phyloP scores from a whole-genome alignment of 2,797 vertebrate genomes.

The Mormyrus proboscirostris region DNA sequence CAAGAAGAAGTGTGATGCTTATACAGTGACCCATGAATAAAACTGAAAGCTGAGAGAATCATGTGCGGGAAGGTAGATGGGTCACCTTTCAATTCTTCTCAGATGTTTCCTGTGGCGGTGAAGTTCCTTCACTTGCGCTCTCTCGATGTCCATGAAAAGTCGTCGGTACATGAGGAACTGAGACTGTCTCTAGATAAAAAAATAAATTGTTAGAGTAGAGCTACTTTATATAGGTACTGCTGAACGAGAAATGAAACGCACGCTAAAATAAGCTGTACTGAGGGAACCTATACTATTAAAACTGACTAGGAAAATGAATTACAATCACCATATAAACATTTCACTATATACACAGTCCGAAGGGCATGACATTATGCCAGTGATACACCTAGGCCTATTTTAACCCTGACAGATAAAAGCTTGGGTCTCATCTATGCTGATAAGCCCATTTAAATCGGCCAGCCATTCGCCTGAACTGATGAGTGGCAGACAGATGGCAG shows the following conservation, averaged over 20 bases:
- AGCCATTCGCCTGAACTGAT: background rate
- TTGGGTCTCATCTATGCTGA: background rate
- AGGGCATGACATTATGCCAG: background rate
- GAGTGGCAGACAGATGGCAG: background rate
- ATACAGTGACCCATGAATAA: background rate
- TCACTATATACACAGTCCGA: background rate
- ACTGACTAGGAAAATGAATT: background rate
- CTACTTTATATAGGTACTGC: background rate
- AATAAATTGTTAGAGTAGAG: background rate
- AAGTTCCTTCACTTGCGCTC: constrained; percentile 74
- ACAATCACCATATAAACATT: background rate
- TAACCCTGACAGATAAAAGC: background rate
- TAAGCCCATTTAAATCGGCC: background rate
- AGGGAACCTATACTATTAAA: background rate
- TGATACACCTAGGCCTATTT: background rate
- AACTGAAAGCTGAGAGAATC: constrained; percentile 20
- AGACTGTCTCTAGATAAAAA: constrained; percentile 60
- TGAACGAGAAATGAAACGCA: background rate
- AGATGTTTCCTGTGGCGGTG: constrained; percentile 64
- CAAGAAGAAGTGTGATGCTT: background rate
- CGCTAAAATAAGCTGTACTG: background rate
- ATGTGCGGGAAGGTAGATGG: background rate
- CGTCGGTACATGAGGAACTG: constrained; percentile 73
- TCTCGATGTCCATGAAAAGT: constrained; percentile 73
- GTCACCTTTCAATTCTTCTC: constrained; percentile 66